A percentile compares a stretch with the other conserved stretches of the same genome.
These are phyloP conservation scores for Oscheius sp. DNA, from an alignment of 2,888 invertebrate species.

Conservation along the genomic window DNA sequence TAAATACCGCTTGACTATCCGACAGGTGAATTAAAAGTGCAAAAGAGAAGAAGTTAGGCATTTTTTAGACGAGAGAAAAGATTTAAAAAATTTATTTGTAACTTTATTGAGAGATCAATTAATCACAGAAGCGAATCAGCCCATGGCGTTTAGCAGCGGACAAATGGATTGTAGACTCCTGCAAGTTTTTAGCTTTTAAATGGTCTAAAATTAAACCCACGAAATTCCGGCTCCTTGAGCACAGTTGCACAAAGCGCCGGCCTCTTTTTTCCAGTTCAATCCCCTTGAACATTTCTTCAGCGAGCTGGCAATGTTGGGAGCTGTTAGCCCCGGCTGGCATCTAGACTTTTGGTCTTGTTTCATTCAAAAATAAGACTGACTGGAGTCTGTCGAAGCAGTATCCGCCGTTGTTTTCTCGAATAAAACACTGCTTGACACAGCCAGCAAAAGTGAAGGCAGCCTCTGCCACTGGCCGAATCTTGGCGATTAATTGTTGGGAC, in stretches of 20 bases:
- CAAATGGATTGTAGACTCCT: not conserved
- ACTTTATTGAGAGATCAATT: not conserved
- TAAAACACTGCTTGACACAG: slow-evolving; percentile 27
- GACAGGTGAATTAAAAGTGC: too few species aligned
- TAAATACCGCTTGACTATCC: too few species aligned
- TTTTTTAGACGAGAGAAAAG: not conserved
- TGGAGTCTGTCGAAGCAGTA: slow-evolving; percentile 25
- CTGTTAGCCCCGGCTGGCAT: slow-evolving; percentile 20
- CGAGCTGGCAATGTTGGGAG: not conserved
- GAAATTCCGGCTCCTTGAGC: slow-evolving; percentile 26
- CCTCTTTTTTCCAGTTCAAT: slow-evolving; percentile 31
- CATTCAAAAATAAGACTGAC: too few species aligned
- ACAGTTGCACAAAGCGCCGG: slow-evolving; percentile 27
- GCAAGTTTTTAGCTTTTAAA: not conserved
- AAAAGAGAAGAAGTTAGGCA: too few species aligned
- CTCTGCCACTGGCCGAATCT: slow-evolving; percentile 27
- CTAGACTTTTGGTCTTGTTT: too few species aligned
- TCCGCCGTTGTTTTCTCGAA: slow-evolving; percentile 2
- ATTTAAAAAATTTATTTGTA: not conserved
- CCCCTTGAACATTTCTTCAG: slow-evolving; percentile 19
- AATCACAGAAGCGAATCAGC: not conserved
- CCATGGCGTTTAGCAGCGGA: slow-evolving; percentile 13
- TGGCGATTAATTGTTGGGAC: not conserved
- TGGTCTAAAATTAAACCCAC: too few species aligned
- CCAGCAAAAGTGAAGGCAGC: slow-evolving; percentile 22